Evolutionary conservation across 2,113 vertebrate species (phyloP), one percentile per base, ranked within the genome.

Genomic region (Psephotus haematonotus): DNA sequence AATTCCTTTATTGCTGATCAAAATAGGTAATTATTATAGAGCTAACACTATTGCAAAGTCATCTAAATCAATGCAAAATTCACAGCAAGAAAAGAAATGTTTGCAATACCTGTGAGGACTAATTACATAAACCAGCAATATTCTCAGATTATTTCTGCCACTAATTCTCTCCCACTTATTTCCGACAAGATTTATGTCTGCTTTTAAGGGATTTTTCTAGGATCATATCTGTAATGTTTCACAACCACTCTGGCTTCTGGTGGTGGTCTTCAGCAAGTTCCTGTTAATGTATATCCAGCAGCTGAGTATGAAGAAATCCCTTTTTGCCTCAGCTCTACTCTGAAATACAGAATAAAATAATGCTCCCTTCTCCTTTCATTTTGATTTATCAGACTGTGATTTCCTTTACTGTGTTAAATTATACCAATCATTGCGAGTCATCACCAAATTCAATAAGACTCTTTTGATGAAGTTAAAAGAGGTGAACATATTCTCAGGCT

Each of bases 171-270:
- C 15, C 31, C 60, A 10, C 22, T 19, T 13, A 69, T 41, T 77
- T 87, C 47, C 82, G 7, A 37, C 11, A 60, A 71, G 9, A 5
- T 39, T 37, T 57, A 39, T 53, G 10, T 11, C 33, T 37, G 4
- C 4, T 70, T 85, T 52, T 27, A 50, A 67, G 67, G 9, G 46
- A 47, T 31, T 78, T 81, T 57, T 65, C 63, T 44, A 43, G 28
- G 6, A 47, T 29, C 2, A 0, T n/a, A 47, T 20, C 19, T 46
- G 1, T 8, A 50, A 27, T 4, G 13, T 43, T 81, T 25, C 41
- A 70, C 24, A 75, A 52, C 41, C 39, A 24, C 7, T 39, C 17
- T n/a, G 25, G 10, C 5, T 86, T 69, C 63, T 49, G 9, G 7
- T 18, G 13, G 4, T 67, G 17, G 5, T 69, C 23, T 57, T 53